Conservation (phyloP, 1,140 invertebrate genomes). For the Meteorus sp. region DNA sequence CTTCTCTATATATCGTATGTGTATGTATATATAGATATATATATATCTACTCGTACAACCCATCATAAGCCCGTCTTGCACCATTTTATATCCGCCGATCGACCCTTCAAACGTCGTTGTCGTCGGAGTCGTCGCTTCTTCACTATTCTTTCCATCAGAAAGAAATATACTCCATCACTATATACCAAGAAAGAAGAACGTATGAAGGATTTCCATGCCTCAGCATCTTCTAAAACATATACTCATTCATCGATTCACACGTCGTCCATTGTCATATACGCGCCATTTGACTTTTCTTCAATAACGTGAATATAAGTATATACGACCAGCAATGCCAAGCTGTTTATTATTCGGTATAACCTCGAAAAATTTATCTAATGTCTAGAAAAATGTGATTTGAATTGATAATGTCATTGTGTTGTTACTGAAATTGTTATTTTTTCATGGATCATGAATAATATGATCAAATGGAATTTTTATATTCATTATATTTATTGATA, state of each 20-base stretch:
- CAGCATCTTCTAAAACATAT: conserved; percentile 24
- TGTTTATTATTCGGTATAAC: neutral
- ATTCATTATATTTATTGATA: no score
- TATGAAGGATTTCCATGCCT: conserved; percentile 23
- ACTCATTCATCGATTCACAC: conserved; percentile 22
- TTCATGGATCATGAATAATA: no score
- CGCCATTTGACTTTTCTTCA: conserved; percentile 16
- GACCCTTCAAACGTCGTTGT: conserved; percentile 10
- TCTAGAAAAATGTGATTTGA: no score
- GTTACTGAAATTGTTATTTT: no score
- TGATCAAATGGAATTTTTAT: no score
- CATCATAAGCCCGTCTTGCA: no score
- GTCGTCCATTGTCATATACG: conserved; percentile 11
- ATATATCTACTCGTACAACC: neutral
- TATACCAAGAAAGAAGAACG: neutral
- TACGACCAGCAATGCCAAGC: neutral
- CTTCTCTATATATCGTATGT: neutral
- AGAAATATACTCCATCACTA: neutral
- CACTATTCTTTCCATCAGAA: conserved; percentile 11
- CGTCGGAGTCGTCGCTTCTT: neutral
- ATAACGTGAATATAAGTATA: no score
- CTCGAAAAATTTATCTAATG: neutral
- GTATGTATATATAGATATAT: neutral
- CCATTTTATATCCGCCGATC: neutral
- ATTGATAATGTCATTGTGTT: no score